Evolutionary conservation across 2,797 vertebrate genomes (phyloP).

Genomic region (Geotrypetes seraphini): DNA sequence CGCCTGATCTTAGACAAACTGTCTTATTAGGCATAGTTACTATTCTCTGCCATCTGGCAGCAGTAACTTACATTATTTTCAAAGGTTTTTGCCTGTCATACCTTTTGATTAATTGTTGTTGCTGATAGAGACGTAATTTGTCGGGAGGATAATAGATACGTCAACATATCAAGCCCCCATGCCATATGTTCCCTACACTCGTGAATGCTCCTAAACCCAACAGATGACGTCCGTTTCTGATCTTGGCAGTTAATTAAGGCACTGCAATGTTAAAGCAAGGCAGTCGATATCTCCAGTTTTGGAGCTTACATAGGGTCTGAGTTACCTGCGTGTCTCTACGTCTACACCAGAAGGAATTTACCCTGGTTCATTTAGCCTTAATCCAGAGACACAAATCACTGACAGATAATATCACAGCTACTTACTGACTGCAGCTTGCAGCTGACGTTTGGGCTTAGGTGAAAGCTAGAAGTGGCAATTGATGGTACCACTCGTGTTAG

Average conservation of each 20-base stretch:
- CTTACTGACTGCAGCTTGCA: too few species aligned
- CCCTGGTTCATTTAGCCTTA: too few species aligned
- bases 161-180: background rate
- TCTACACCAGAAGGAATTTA: too few species aligned
- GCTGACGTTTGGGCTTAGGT: too few species aligned
- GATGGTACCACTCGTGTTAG: too few species aligned
- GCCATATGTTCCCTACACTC: background rate
- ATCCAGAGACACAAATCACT: too few species aligned
- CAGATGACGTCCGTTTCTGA: background rate
- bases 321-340: too few species aligned
- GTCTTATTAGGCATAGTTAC: background rate
- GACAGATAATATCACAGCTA: too few species aligned
- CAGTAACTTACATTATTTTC: background rate
- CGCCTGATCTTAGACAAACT: background rate
- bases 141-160: background rate
- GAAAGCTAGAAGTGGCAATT: too few species aligned
- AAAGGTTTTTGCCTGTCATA: background rate
- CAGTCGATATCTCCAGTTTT: background rate
- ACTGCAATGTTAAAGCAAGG: constrained; percentile 1
- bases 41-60: background rate
- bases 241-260: constrained; percentile 8
- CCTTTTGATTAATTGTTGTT: constrained; percentile 4
- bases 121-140: background rate
- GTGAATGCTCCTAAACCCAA: background rate
- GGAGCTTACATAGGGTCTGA: too few species aligned